These are phyloP conservation scores for Chiloscyllium punctatum DNA, from an alignment of 2,797 vertebrate species.

Conservation along the genomic window DNA sequence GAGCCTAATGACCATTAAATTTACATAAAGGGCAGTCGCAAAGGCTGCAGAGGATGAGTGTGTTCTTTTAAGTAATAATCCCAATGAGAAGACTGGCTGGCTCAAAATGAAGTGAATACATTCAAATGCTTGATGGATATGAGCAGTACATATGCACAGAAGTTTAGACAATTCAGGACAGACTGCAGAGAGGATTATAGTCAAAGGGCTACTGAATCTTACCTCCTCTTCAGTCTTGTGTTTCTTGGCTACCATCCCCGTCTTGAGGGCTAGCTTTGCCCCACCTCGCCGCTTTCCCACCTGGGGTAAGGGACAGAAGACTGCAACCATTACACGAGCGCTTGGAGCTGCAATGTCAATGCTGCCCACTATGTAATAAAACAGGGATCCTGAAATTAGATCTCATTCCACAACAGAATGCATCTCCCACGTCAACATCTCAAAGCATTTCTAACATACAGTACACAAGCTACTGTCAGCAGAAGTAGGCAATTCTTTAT, in stretches of 20 bases:
- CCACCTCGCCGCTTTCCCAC: slow-evolving; percentile 95
- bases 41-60: not conserved
- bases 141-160: not conserved
- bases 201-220: slow-evolving; percentile 40
- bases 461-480: not conserved
- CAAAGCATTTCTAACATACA: not conserved
- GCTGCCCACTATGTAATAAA: slow-evolving; percentile 72
- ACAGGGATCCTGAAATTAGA: slow-evolving; percentile 58
- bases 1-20: not conserved
- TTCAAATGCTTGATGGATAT: not conserved
- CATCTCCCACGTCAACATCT: slow-evolving; percentile 14
- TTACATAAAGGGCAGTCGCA: not conserved
- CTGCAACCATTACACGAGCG: slow-evolving; percentile 87
- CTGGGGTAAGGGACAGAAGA: slow-evolving; percentile 95
- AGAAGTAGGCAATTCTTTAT: slow-evolving; percentile 13
- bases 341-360: slow-evolving; percentile 62
- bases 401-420: slow-evolving; percentile 29
- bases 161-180: not conserved
- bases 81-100: not conserved
- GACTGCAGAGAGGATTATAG: not conserved
- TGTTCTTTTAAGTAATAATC: not conserved
- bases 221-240: slow-evolving; percentile 83
- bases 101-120: not conserved
- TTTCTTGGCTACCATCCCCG: slow-evolving; percentile 94
- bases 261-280: slow-evolving; percentile 88